Evolutionary conservation across 2,888 invertebrate genomes (phyloP).

Genomic region (Folsomia candida): DNA sequence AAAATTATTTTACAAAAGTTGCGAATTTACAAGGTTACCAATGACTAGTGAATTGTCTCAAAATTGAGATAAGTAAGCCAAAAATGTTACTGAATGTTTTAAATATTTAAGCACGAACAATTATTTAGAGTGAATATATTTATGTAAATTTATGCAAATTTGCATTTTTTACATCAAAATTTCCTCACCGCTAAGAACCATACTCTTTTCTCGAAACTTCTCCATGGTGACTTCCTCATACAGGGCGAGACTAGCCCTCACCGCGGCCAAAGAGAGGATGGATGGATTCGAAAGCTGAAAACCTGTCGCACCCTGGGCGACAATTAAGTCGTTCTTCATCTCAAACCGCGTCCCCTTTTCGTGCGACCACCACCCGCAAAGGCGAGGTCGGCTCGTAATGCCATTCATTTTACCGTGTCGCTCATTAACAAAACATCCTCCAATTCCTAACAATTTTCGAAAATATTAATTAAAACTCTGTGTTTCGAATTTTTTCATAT

Average conservation of each 20-base stretch:
- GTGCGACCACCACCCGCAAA: constrained; percentile 63
- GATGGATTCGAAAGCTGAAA: constrained; percentile 60
- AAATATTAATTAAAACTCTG: too few species aligned
- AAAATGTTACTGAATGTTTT: too few species aligned
- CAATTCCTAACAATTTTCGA: too few species aligned
- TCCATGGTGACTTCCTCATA: neutral
- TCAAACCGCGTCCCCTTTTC: constrained; percentile 56
- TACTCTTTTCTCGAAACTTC: neutral
- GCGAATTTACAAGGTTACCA: too few species aligned
- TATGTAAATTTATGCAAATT: neutral
- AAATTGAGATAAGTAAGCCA: too few species aligned
- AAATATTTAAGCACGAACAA: too few species aligned
- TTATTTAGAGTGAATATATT: too few species aligned
- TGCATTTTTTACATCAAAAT: neutral
- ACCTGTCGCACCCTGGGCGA: constrained; percentile 56
- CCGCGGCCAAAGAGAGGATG: constrained; percentile 53
- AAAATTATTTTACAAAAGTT: too few species aligned
- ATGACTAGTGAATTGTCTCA: too few species aligned
- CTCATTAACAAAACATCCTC: constrained; percentile 58
- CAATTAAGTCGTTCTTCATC: constrained; percentile 58
- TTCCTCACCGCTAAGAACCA: neutral
- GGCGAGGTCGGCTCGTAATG: constrained; percentile 50
- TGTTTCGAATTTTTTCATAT: too few species aligned
- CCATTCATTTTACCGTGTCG: constrained; percentile 50
- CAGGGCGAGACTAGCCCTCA: constrained; percentile 43